A percentile compares a stretch with the other conserved stretches of the same genome.
Evolutionary conservation across 1,140 invertebrate genomes (phyloP).

Genomic region (silkworm (Bombyx mori)): ASM3026992v2 NC_085128.1:5834501-5835000

Average conservation of each 20-base stretch:
- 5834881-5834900: slow-evolving; percentile 8
- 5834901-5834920: slow-evolving; percentile 8
- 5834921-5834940: too few relatives aligned
- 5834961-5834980: not conserved
- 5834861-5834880: slow-evolving; percentile 9
- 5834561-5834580: slow-evolving; percentile 54
- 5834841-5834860: slow-evolving; percentile 19
- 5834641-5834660: slow-evolving; percentile 61
- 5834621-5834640: slow-evolving; percentile 56
- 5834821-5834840: slow-evolving; percentile 21
- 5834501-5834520: slow-evolving; percentile 56
- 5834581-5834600: slow-evolving; percentile 59
- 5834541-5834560: slow-evolving; percentile 60
- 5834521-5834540: slow-evolving; percentile 52
- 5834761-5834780: slow-evolving; percentile 62
- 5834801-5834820: slow-evolving; percentile 45
- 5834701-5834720: slow-evolving; percentile 54
- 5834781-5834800: slow-evolving; percentile 46
- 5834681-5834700: slow-evolving; percentile 43
- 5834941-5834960: too few relatives aligned
- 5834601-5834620: slow-evolving; percentile 54
- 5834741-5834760: slow-evolving; percentile 45
- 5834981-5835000: slow-evolving; percentile 21
- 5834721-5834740: slow-evolving; percentile 50
- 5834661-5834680: slow-evolving; percentile 57